Evolutionary conservation across 2,113 vertebrate species (phyloP).

Genomic region (Taurulus bubalis): DNA sequence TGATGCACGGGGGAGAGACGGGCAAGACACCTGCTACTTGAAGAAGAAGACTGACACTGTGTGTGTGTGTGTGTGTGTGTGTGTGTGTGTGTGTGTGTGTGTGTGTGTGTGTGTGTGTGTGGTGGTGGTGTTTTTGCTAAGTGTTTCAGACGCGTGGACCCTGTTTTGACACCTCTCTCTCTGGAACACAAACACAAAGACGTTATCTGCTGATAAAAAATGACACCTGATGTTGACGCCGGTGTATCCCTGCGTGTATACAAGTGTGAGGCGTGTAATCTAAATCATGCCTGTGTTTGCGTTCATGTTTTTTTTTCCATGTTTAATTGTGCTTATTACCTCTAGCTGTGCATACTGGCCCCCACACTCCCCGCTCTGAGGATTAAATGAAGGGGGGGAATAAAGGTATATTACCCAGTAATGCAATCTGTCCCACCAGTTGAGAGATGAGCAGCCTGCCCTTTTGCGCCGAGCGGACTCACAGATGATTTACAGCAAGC

Average conservation of each 20-base stretch:
- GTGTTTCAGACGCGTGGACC: slow-evolving; percentile 58
- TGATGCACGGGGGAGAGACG: slow-evolving; percentile 68
- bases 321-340: slow-evolving; percentile 65
- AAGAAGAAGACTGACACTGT: slow-evolving; percentile 53
- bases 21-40: slow-evolving; percentile 62
- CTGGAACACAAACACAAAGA: slow-evolving; percentile 70
- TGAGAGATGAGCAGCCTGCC: slow-evolving; percentile 81
- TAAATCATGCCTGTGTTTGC: slow-evolving; percentile 29
- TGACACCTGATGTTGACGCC: slow-evolving; percentile 39
- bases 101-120: slow-evolving; percentile 48
- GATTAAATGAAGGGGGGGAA: slow-evolving; percentile 77
- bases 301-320: slow-evolving; percentile 19
- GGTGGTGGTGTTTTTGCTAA: slow-evolving; percentile 67
- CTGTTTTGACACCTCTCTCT: slow-evolving; percentile 71
- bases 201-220: slow-evolving; percentile 73
- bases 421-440: slow-evolving; percentile 78
- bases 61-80: slow-evolving; percentile 23
- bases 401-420: slow-evolving; percentile 81
- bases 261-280: neutral
- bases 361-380: slow-evolving; percentile 45
- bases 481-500: slow-evolving; percentile 79
- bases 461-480: slow-evolving; percentile 73
- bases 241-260: slow-evolving; percentile 1
- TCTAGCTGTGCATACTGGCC: slow-evolving; percentile 25
- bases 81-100: slow-evolving; percentile 38